These are phyloP conservation scores for Phylloscopus trochiloides DNA, from an alignment of 2,113 vertebrate genomes.

Conservation along the genomic window DNA sequence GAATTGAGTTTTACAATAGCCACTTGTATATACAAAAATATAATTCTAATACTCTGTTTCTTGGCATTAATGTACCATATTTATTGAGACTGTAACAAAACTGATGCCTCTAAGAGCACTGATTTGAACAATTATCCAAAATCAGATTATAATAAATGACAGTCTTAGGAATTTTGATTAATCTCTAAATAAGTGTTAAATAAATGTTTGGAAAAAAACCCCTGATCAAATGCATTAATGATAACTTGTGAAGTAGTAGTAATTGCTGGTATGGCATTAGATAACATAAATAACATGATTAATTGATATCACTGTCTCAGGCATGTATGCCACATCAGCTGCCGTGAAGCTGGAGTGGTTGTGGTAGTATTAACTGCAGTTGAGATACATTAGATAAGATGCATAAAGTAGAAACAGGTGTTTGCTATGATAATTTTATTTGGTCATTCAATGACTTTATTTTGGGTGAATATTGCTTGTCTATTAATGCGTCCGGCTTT, in stretches of 20 bases:
- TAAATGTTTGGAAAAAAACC: constrained; percentile 66
- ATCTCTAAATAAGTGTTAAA: constrained; percentile 74
- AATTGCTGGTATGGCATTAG: constrained; percentile 63
- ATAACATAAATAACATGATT: constrained; percentile 43
- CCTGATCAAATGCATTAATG: constrained; percentile 67
- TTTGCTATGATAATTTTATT: constrained; percentile 12
- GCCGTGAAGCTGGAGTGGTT: constrained; percentile 23
- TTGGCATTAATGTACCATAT: constrained; percentile 26
- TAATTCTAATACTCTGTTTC: constrained; percentile 49
- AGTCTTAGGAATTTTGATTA: constrained; percentile 72
- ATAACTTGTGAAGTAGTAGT: constrained; percentile 68
- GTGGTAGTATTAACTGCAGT: constrained; percentile 1
- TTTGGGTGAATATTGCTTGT: constrained; percentile 31
- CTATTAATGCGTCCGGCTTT: constrained; percentile 52
- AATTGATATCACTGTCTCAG: constrained; percentile 66
- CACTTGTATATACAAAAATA: constrained; percentile 19
- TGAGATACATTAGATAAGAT: constrained; percentile 14
- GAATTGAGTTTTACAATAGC: constrained; percentile 16
- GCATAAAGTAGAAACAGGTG: constrained; percentile 20
- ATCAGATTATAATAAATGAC: constrained; percentile 72
- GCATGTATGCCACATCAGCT: constrained; percentile 58
- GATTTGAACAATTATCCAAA: constrained; percentile 74
- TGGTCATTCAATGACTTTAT: constrained; percentile 48
- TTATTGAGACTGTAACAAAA: constrained; percentile 55
- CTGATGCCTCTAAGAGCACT: constrained; percentile 57